Base-by-base conservation (phyloP, 53 echinoderm and acorn worm species). In the Astropecten irregularis region DNA sequence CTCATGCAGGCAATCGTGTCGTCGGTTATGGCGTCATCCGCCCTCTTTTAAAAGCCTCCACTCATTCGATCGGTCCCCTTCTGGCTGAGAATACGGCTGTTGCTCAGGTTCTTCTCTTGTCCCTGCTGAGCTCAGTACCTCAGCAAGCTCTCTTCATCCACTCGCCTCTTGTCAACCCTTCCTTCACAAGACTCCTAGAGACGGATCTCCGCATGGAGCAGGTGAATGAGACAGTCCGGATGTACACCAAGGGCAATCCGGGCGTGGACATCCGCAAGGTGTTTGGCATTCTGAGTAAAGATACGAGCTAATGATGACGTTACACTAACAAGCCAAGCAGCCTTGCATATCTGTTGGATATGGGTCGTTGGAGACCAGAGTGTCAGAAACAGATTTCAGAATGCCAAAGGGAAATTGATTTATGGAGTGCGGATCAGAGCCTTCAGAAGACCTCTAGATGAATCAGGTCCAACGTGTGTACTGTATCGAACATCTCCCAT, bases 11-110 rank as follows among this genome's bases (percentile, higher is more conserved):
- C 29, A 90, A 85, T 13, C 89, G 82, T 27, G 90, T 92, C 8
- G 68, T 99, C 28, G 99, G 99, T 16, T 99, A 95, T 40, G 99
- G 94, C 20, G 90, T 89, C 7, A 42, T 99, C 50, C 87, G 90
- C 2, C 92, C 88, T 16, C 82, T 92, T 23, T 73, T 85, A 48
- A 52, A 64, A 20, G 36, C 88, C 2, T 73, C 82, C 46, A 79
- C 76, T 27, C 88, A 95, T 56, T 70, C 76, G 49, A 91, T 99
- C 38, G 92, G 92, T 2, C 99, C 99, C 7, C 82, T 99, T 1
- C 88, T 92, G 69, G 85, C 90, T 55, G 88, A 88, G 18, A 95
- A 99, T 63, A 83, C 92, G 5, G 90, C 94, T 27, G 85, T 92
- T 4, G 91, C 99, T 16, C 94, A 95, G 70, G 82, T 91, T 8